Percentiles rank a stretch among this genome's conserved stretches.
Conservation (phyloP, 2,797 vertebrate species). For the Mormyrus hasselquistii region DNA sequence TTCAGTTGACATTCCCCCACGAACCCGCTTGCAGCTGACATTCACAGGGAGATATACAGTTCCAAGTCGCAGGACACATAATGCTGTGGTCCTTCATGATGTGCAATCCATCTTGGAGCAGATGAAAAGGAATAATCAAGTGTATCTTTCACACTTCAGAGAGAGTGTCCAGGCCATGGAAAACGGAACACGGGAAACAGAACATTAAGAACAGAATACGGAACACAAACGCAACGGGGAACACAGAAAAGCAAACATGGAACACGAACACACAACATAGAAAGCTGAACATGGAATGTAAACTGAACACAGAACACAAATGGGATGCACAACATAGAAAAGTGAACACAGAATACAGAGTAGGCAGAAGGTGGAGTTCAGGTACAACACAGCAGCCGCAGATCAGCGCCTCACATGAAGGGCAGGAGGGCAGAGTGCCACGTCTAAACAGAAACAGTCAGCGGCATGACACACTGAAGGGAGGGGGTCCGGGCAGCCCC, state of each 20-base stretch:
- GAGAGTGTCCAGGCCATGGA: neutral
- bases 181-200: neutral
- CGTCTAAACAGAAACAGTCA: neutral
- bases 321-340: neutral
- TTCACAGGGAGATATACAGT: neutral
- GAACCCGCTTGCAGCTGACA: neutral
- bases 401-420: neutral
- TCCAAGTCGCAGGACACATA: neutral
- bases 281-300: neutral
- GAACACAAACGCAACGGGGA: neutral
- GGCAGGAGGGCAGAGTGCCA: neutral
- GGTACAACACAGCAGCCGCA: too few relatives aligned
- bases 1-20: neutral
- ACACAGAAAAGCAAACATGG: too few relatives aligned
- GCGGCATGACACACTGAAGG: neutral
- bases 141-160: neutral
- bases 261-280: too few relatives aligned
- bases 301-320: neutral
- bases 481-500: neutral
- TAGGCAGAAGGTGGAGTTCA: neutral
- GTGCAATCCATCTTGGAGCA: neutral
- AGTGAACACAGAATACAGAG: neutral
- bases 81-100: neutral
- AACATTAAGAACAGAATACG: neutral
- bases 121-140: neutral